Evolutionary conservation across 2,888 invertebrate genomes (phyloP).

Genomic region (Dolichomitus sp.): DNA sequence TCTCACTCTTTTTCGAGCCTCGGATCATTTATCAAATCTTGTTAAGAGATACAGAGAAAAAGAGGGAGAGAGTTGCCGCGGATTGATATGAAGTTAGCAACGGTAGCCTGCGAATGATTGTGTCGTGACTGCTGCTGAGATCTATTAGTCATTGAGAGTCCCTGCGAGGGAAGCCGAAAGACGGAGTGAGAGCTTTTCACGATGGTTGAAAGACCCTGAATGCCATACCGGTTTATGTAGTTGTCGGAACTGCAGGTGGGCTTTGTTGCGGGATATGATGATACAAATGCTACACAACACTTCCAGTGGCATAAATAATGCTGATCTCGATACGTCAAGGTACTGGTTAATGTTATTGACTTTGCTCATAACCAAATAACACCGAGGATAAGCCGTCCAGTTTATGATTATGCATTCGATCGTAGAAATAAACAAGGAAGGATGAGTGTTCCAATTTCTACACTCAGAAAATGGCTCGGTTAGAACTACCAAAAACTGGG

Average conservation of each 20-base stretch:
- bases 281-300: slow-evolving; percentile 62
- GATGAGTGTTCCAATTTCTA: too few species aligned
- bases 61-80: slow-evolving; percentile 67
- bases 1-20: slow-evolving; percentile 65
- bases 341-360: not conserved
- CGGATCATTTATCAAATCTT: slow-evolving; percentile 84
- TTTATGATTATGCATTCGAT: too few species aligned
- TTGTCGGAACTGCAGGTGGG: slow-evolving; percentile 68
- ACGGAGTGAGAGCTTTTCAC: slow-evolving; percentile 57
- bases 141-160: slow-evolving; percentile 80
- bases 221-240: slow-evolving; percentile 59
- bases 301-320: slow-evolving; percentile 27
- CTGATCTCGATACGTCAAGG: not conserved
- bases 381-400: not conserved
- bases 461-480: too few species aligned
- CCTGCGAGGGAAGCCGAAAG: slow-evolving; percentile 55
- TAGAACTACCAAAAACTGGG: too few species aligned
- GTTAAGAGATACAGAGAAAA: slow-evolving; percentile 73
- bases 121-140: slow-evolving; percentile 79
- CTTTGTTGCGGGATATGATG: slow-evolving; percentile 71
- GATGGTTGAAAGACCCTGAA: slow-evolving; percentile 53
- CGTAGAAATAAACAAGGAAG: too few species aligned
- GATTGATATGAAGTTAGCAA: slow-evolving; percentile 83
- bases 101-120: slow-evolving; percentile 82
- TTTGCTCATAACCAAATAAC: not conserved